Evolutionary conservation across 2,113 vertebrate species (phyloP), one percentile per base, ranked within the genome.

Genomic region (Serinus canaria): DNA sequence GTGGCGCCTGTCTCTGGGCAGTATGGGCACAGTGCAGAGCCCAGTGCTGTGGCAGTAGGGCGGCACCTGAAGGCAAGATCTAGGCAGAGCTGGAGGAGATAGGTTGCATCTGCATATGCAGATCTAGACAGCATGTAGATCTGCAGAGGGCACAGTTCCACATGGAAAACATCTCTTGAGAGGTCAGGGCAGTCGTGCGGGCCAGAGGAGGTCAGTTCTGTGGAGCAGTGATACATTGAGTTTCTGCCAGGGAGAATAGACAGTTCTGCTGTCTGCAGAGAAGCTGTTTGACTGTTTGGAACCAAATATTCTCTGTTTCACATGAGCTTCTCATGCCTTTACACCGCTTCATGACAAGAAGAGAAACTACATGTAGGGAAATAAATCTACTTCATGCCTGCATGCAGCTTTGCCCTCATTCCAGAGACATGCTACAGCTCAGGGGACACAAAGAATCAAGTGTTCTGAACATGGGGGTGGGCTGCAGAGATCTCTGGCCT

Each of bases 191-290:
- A 62, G 47, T 5, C 41, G 25, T 76, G 46, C 59, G 68, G 63
- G 58, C 43, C 63, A 37, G 39, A n/a, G 83, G 11, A 63, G 24
- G 33, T 35, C 39, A 44, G 35, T 19, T 73, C 44, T n/a, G 59
- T 1, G 1, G 8, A 60, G 79, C 69, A 55, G 25, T 2, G 28
- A 50, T 52, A 17, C 7, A 3, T 0, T 44, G 24, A 33, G 31
- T 33, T 72, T 86, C 77, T 73, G 69, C 35, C n/a, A 44, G 24
- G 39, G 33, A 52, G 55, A 63, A 60, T 0, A 68, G 75, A 28
- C 17, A 49, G 55, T 59, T 59, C 55, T 60, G 35, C 69, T 85
- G 46, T 41, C 62, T 39, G 30, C 24, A 70, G 56, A 55, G 30
- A 75, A 43, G 17, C 33, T 7, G 0, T 76, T 67, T 58, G 73